Base-by-base conservation (phyloP, 2,113 vertebrate genomes). In the Crocuta crocuta region DNA sequence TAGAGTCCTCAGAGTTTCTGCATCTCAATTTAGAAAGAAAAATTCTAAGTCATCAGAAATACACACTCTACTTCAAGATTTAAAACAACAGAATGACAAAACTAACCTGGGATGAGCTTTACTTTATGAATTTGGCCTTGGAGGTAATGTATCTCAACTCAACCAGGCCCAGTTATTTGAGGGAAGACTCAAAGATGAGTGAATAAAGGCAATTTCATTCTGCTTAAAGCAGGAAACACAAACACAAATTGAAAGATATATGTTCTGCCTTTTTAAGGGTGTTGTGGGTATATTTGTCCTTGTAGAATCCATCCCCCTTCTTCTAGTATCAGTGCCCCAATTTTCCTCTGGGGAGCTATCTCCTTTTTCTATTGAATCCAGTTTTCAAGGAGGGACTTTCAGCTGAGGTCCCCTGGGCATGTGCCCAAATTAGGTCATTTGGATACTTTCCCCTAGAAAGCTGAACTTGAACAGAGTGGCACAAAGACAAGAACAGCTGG, bases 401-500 rank as follows among this genome's bases (percentile, higher is more conserved):
- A 78, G 26, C 43, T 13, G 58, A 86, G 35, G 39, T 68, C 48
- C 28, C 11, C 39, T 85, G 45, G 50, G 4, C 70, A 39, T 68
- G 21, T 65, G 80, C 45, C 73, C 55, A 74, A 95, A 83, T 94
- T 11, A 70, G 78, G 61, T 4, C 7, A 71, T 89, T 66, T 12
- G 81, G 68, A 83, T 79, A 74, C 39, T 84, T 93, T 97, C 68
- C 81, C 84, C 55, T 84, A 83, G 39, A 48, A 94, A 92, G 79
- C 0, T 35, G 55, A 74, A 24, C 80, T 73, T 86, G 68, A 85
- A 70, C 24, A 10, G 28, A 79, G 4, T 78, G 63, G 85, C 31
- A 23, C 35, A 79, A 96, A 83, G 43, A 31, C 12, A 45, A 58
- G 74, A 73, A 53, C 48, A 89, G 83, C n/a, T 68, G 23, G 61